Evolutionary conservation across 2,888 invertebrate species (phyloP), one percentile per base, ranked within the genome.

Genomic region (Chloromyia formosa): DNA sequence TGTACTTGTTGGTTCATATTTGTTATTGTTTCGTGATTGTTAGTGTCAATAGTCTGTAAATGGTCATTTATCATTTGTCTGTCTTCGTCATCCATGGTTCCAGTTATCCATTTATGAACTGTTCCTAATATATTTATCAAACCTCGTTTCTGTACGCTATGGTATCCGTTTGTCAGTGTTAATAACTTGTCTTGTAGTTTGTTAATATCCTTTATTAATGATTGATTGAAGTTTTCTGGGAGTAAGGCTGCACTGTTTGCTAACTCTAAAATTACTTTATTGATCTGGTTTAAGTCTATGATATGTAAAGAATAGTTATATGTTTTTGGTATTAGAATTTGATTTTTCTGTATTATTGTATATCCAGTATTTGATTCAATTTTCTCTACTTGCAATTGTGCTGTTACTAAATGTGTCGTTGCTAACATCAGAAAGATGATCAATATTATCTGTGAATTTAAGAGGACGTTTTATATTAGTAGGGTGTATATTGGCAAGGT

Each of bases 71-170:
- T n/a, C 74, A 60, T 53, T 69, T 22, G 22, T 58, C 64, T 20
- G 53, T 69, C 77, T 68, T 76, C 76, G 42, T 76, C 68, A 22
- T 76, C 76, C 69, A 76, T 76, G 12, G 73, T 74, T 73, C 76
- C 75, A 23, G 66, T 60, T 60, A 76, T 53, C 66, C 75, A 76
- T 76, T 76, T 78, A 23, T 72, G 27, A 22, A 73, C 62, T 14
- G 72, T 78, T 68, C 74, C 76, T 49, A 72, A 54, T 45, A 76
- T 75, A 35, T 75, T 75, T 56, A 76, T 40, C 27, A 76, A 54
- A 68, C 75, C 75, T 62, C 72, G 66, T 72, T 75, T 76, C 49
- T 42, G 58, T 61, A 76, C 73, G 22, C 74, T 74, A 53, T 76
- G 72, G 72, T 74, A 62, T 68, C 68, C 75, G 75, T 75, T 74